Evolutionary conservation across 2,113 vertebrate genomes (phyloP).

Genomic region (Mormyrus lacerda): DNA sequence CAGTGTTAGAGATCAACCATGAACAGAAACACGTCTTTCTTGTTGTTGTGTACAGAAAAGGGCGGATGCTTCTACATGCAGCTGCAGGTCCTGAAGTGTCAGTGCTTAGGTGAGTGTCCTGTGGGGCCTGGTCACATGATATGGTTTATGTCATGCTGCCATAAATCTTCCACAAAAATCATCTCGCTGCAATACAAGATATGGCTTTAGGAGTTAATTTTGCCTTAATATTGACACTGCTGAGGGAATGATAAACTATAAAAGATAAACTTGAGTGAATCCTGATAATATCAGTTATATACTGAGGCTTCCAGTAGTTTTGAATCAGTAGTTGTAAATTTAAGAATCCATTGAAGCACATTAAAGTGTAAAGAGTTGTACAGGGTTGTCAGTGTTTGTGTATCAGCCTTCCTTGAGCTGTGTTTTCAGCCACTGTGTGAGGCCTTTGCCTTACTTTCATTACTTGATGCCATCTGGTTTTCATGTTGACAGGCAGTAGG

Average conservation of each 20-base stretch:
- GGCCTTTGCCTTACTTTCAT: constrained; percentile 17
- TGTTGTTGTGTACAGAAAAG: neutral
- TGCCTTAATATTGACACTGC: neutral
- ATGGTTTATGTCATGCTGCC: neutral
- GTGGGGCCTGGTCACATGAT: neutral
- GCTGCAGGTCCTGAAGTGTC: neutral
- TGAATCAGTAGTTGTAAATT: neutral
- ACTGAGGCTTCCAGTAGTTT: neutral
- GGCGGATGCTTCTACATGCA: neutral
- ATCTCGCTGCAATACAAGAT: neutral
- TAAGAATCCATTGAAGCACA: neutral
- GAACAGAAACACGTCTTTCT: neutral
- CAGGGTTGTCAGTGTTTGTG: neutral
- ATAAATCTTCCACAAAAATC: neutral
- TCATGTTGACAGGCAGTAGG: constrained; percentile 45
- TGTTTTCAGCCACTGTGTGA: constrained; percentile 30
- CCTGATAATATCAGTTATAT: neutral
- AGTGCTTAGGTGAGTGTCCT: neutral
- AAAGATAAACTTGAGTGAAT: neutral
- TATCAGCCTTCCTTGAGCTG: neutral
- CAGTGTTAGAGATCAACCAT: neutral
- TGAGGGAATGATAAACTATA: neutral
- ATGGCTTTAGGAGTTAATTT: neutral
- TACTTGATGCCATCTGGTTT: constrained; percentile 3
- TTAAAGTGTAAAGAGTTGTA: neutral